Evolutionary conservation across 1,140 invertebrate species (phyloP).

Genomic region (Aphidius gifuensis): DNA sequence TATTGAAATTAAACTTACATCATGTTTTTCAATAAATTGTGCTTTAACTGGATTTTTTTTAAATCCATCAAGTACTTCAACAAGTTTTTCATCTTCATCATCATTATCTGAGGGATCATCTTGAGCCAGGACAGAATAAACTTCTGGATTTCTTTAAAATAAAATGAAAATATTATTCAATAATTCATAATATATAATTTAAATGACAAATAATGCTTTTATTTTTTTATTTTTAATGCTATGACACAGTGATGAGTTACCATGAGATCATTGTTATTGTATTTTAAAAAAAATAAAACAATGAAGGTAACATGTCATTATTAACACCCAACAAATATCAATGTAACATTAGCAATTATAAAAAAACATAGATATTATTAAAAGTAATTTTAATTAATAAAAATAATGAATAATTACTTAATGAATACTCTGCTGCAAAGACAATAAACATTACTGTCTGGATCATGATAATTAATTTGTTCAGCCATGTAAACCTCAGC

Average conservation of each 20-base stretch:
- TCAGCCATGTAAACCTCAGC: conserved; percentile 48
- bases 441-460: conserved; percentile 47
- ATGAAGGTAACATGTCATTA: no score
- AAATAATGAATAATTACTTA: conserved; percentile 27
- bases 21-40: conserved; percentile 45
- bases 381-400: no score
- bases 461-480: conserved; percentile 33
- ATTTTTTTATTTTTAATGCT: no score
- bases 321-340: no score
- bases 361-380: no score
- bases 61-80: conserved; percentile 43
- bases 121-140: conserved; percentile 39
- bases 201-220: not conserved
- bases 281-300: no score
- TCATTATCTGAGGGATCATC: conserved; percentile 47
- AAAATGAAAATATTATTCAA: not conserved
- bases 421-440: conserved; percentile 48
- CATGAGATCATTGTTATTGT: no score
- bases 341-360: no score
- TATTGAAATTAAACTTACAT: conserved; percentile 34
- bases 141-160: conserved; percentile 41
- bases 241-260: no score
- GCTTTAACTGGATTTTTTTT: conserved; percentile 41
- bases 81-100: conserved; percentile 40
- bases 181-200: not conserved